Evolutionary conservation across 2,113 vertebrate genomes (phyloP), one percentile per base, ranked within the genome.

Genomic region (Corythaixoides concolor): DNA sequence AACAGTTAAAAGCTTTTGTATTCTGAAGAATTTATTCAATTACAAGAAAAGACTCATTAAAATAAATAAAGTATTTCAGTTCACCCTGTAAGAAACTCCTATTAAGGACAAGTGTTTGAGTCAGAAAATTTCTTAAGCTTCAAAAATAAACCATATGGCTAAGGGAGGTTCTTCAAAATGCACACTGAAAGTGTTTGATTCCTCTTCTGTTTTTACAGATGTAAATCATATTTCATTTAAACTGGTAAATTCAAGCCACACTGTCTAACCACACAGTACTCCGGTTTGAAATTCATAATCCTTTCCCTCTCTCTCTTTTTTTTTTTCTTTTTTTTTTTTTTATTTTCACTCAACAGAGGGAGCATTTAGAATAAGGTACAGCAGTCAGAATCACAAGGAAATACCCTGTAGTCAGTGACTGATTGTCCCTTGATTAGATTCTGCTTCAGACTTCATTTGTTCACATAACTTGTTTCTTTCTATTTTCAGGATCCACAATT

Each of bases 41-140:
- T 93, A 82, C 2, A 5, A 72, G n/a, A 66, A 90, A 95, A 85
- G 53, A 55, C 53, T 81, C 5, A 0, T 60, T 92, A 89, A 95
- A 95, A 95, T 93, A 94, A 97, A 95, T 84, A 97, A 2, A 95
- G 2, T 4, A 37, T 87, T 96, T 93, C 76, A 81, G 63, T 43
- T 92, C 69, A 78, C 73, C 15, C 53, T 82, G 32, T 72, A 28
- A 95, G 80, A 95, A 97, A 95, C 84, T 97, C 94, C 90, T 92
- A 95, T 93, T 94, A 92, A 93, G 95, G 93, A 62, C 27, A 97
- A 93, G 94, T 53, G 8, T 69, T 91, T 82, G 77, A 95, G 69
- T 88, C 92, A 92, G 74, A 97, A 95, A 73, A 87, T 87, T 78
- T 96, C 77, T 94, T 95, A 89, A 95, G 86, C 80, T 90, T 93